Conservation (phyloP, 2,113 vertebrate species). For the Aldabrachelys gigantea region DNA sequence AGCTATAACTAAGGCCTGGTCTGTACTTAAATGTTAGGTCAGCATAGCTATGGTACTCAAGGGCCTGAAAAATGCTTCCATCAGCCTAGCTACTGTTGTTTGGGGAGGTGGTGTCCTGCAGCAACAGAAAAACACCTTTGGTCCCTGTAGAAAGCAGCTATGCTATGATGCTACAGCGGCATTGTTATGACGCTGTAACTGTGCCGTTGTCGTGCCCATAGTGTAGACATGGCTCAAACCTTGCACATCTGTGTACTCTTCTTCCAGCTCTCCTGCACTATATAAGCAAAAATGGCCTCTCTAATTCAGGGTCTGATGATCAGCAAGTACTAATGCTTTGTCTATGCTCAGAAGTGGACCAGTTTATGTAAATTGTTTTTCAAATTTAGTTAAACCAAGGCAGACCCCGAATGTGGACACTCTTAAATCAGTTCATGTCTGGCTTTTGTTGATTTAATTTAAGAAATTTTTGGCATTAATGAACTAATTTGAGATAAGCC, state of each 20-base stretch:
- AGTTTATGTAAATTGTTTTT: background rate
- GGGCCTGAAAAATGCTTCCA: background rate
- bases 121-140: background rate
- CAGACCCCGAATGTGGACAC: background rate
- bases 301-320: background rate
- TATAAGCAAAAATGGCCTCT: background rate
- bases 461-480: background rate
- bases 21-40: background rate
- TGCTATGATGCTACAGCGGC: background rate
- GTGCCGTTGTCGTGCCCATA: background rate
- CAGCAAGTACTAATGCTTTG: background rate
- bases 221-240: background rate
- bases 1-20: background rate
- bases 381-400: background rate
- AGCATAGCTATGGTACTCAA: background rate
- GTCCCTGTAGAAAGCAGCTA: background rate
- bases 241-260: background rate
- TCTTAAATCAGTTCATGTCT: accelerated
- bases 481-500: background rate
- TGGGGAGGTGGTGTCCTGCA: background rate
- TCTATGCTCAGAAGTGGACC: background rate
- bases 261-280: background rate
- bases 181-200: background rate
- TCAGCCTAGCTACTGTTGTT: background rate
- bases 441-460: conserved; percentile 1